phyloP scores from a whole-genome alignment of 2,888 invertebrate species.

The Drosophila nr. perissopoda region DNA sequence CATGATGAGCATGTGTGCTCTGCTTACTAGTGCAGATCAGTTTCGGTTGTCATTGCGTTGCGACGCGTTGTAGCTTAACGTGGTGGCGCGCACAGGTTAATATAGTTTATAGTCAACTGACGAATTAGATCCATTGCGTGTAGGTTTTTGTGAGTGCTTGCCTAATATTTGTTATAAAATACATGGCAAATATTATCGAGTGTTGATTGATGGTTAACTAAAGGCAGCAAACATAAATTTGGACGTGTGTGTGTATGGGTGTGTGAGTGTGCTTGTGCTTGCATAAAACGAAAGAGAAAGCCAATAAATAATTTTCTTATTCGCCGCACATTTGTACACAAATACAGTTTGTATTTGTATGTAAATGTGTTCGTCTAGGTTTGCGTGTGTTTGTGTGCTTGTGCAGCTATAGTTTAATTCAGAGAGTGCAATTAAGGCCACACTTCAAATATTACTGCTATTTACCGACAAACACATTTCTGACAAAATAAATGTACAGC shows the following conservation, averaged over 20 bases:
- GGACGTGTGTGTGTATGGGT: neutral
- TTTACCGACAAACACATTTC: slow-evolving; percentile 8
- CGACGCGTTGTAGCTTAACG: slow-evolving; percentile 41
- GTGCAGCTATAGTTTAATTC: slow-evolving; percentile 41
- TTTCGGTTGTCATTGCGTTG: slow-evolving; percentile 44
- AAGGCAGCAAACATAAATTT: slow-evolving; percentile 9
- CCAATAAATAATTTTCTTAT: slow-evolving; percentile 41
- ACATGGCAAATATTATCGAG: slow-evolving; percentile 23
- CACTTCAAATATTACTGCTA: slow-evolving; percentile 25
- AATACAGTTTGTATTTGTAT: slow-evolving; percentile 9
- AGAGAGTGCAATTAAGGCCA: slow-evolving; percentile 42
- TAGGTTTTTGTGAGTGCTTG: slow-evolving; percentile 28
- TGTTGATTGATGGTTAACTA: slow-evolving; percentile 27
- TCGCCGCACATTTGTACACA: slow-evolving; percentile 34
- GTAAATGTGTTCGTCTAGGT: slow-evolving; percentile 4
- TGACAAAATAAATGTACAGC: slow-evolving; percentile 8
- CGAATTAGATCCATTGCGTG: slow-evolving; percentile 26
- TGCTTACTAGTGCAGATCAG: slow-evolving; percentile 59
- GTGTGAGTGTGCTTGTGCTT: neutral
- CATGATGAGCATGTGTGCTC: neutral
- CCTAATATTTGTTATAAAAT: slow-evolving; percentile 43
- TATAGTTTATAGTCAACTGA: slow-evolving; percentile 23
- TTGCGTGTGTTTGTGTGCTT: neutral
- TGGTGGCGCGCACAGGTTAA: slow-evolving; percentile 32
- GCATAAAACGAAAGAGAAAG: slow-evolving; percentile 46